A percentile compares a stretch with the other conserved stretches of the same genome.
phyloP scores from a whole-genome alignment of 2,113 vertebrate species.

The Tyto alba region DNA sequence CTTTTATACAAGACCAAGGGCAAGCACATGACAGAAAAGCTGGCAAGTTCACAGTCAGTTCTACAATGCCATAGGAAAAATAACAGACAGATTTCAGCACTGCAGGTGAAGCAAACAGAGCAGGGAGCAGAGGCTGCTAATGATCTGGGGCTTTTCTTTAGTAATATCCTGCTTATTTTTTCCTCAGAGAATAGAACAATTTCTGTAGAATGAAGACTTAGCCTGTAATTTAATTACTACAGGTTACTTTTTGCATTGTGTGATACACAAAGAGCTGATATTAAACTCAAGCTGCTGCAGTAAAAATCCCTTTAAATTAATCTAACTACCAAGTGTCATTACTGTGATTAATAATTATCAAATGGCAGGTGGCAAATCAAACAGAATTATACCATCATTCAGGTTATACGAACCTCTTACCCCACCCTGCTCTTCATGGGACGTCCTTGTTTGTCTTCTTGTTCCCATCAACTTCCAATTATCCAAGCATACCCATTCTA shows the following conservation, averaged over 20 bases:
- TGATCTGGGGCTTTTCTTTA: not conserved
- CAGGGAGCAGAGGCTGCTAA: not conserved
- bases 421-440: not conserved
- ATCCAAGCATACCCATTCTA: not conserved
- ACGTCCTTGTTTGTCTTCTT: not conserved
- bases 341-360: constrained; percentile 6
- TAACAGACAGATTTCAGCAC: not conserved
- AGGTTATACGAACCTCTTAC: not conserved
- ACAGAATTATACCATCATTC: not conserved
- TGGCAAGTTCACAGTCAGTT: not conserved
- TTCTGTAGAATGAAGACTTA: not conserved
- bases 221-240: constrained; percentile 14
- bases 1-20: not conserved
- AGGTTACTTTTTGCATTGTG: constrained; percentile 12
- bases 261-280: not conserved
- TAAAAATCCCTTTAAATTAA: constrained; percentile 20
- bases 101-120: not conserved
- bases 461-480: not conserved
- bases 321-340: not conserved
- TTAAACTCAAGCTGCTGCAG: constrained; percentile 20
- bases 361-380: constrained; percentile 18
- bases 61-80: not conserved
- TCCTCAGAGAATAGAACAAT: not conserved
- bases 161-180: not conserved
- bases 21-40: not conserved